Conservation (phyloP, 2,113 vertebrate species). For the Neolamprologus cancellatus region DNA sequence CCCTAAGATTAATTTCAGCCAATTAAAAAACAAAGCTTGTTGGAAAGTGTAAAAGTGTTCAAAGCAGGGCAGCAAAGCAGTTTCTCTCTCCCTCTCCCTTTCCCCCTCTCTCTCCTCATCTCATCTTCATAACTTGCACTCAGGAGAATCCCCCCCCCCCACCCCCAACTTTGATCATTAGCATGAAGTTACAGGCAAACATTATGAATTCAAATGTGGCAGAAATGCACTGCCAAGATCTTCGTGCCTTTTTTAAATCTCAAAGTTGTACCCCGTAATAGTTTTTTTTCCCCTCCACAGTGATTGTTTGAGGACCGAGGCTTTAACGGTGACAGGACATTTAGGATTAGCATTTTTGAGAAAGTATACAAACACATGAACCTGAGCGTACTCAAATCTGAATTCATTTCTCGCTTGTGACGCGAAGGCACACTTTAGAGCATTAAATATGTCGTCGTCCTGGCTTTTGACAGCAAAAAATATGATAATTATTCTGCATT, state of each 20-base stretch:
- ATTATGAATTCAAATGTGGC: constrained; percentile 64
- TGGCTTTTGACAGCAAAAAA: constrained; percentile 51
- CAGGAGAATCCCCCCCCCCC: constrained; percentile 63
- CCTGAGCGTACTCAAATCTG: neutral
- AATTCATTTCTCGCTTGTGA: neutral
- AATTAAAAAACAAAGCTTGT: constrained; percentile 99
- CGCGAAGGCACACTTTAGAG: constrained; percentile 6
- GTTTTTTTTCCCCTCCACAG: constrained; percentile 4
- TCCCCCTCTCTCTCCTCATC: constrained; percentile 63
- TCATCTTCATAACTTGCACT: constrained; percentile 75
- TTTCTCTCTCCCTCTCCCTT: constrained; percentile 35
- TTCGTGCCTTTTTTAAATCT: constrained; percentile 46
- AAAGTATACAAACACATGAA: neutral
- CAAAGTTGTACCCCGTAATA: constrained; percentile 33
- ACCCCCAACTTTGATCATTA: constrained; percentile 74
- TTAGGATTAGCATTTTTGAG: neutral
- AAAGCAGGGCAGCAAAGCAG: constrained; percentile 78
- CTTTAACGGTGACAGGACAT: neutral
- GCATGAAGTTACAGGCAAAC: constrained; percentile 69
- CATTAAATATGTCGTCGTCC: constrained; percentile 29
- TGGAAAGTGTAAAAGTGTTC: constrained; percentile 93
- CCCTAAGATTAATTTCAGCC: constrained; percentile 99
- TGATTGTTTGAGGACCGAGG: neutral
- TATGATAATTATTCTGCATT: constrained; percentile 67
- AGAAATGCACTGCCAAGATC: constrained; percentile 45